phyloP scores from a whole-genome alignment of 2,888 invertebrate species.

The Eurytoma adleriae region DNA sequence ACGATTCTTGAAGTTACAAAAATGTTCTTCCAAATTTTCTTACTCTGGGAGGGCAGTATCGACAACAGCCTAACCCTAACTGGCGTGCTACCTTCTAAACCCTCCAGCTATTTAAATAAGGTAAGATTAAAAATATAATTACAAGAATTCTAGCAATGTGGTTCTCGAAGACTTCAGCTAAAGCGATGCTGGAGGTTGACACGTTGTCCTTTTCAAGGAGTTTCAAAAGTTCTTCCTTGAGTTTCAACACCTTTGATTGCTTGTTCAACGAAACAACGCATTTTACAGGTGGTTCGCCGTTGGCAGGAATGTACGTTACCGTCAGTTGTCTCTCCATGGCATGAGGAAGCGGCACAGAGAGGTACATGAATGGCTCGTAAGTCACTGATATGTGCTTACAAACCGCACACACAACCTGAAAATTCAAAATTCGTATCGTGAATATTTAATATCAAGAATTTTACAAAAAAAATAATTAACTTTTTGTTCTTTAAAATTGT shows the following conservation, averaged over 20 bases:
- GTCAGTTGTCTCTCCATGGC: constrained; percentile 80
- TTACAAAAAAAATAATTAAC: neutral
- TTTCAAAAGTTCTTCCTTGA: constrained; percentile 77
- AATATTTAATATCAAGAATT: neutral
- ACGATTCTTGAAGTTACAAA: constrained; percentile 68
- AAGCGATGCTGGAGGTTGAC: constrained; percentile 73
- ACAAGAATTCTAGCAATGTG: constrained; percentile 80
- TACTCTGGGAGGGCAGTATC: constrained; percentile 73
- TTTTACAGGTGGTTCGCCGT: constrained; percentile 74
- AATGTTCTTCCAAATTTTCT: constrained; percentile 73
- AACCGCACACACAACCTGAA: constrained; percentile 80
- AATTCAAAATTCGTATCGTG: constrained; percentile 17
- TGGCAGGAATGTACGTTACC: constrained; percentile 78
- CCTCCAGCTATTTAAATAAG: constrained; percentile 63
- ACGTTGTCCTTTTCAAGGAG: constrained; percentile 73
- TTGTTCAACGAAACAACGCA: constrained; percentile 79
- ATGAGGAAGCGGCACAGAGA: constrained; percentile 82
- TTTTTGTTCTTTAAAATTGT: constrained; percentile 33
- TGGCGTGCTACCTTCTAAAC: constrained; percentile 70
- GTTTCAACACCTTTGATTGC: constrained; percentile 77
- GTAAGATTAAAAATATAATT: constrained; percentile 60
- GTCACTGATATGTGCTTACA: constrained; percentile 81
- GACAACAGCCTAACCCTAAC: constrained; percentile 66
- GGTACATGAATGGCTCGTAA: constrained; percentile 83
- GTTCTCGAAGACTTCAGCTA: constrained; percentile 80